phyloP scores from a whole-genome alignment of 2,888 invertebrate genomes.

The Electrophaes corylata region DNA sequence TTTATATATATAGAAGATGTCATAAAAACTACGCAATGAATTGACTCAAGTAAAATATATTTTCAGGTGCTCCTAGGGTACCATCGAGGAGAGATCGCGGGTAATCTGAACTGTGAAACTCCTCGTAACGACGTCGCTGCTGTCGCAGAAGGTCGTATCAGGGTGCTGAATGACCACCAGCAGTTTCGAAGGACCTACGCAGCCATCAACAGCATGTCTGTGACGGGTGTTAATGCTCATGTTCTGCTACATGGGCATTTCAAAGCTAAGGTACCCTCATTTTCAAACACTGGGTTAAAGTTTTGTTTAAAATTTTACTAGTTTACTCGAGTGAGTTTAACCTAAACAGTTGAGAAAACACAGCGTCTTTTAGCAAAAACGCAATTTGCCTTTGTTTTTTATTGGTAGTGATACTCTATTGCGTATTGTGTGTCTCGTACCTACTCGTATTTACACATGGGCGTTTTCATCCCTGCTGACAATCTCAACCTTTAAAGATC shows the following conservation, averaged over 20 bases:
- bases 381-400: too few relatives aligned
- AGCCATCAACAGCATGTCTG: constrained; percentile 59
- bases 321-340: too few relatives aligned
- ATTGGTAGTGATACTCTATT: too few relatives aligned
- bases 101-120: constrained; percentile 87
- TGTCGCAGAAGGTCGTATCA: constrained; percentile 74
- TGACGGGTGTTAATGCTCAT: constrained; percentile 60
- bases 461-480: too few relatives aligned
- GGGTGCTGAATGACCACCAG: constrained; percentile 84
- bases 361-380: too few relatives aligned
- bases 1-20: too few relatives aligned
- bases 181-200: constrained; percentile 79
- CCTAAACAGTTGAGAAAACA: too few relatives aligned
- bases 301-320: too few relatives aligned
- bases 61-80: constrained; percentile 81
- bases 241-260: constrained; percentile 54
- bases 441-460: too few relatives aligned
- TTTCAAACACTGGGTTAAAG: background rate
- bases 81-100: constrained; percentile 86
- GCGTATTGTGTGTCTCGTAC: too few relatives aligned
- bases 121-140: constrained; percentile 79
- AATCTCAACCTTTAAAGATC: too few relatives aligned
- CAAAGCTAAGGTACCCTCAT: constrained; percentile 54
- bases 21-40: background rate
- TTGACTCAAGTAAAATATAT: background rate